Evolutionary conservation across 2,888 invertebrate species (phyloP), one percentile per base, ranked within the genome.

Genomic region (Malthinus flaveolus): DNA sequence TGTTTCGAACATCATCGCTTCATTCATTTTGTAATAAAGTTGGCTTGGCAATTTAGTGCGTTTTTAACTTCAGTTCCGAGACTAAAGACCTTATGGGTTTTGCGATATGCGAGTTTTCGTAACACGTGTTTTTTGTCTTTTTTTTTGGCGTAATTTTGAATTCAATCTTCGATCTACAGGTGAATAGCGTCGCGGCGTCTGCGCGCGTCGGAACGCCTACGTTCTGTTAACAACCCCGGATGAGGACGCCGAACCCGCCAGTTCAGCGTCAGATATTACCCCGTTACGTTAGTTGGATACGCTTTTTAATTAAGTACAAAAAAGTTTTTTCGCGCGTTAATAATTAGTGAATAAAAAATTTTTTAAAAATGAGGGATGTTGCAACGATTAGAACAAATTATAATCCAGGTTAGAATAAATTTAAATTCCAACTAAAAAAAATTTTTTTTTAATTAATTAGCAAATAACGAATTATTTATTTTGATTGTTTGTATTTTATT

Each of bases 171-270:
- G 42, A 53, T 61, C 60, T 51, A 61, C 60, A 61, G 60, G 60
- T 61, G 61, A 58, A 48, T 36, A 58, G n/a, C 33, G 23, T 23
- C 23, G 23, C 12, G 50, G 55, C 61, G 61, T 58, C 54, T 61
- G 61, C 61, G 61, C 61, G 61, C 61, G 58, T 61, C 58, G 32
- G 50, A 58, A 61, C 61, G 61, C 61, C 61, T 58, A 61, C 61
- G 61, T 61, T 58, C 55, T 45, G 58, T 49, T 61, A 58, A 61
- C 61, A 61, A 58, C 61, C 61, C 61, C 55, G 55, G 60, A 52
- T 56, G 49, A 56, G 60, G 60, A 35, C 56, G 53, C 56, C 52
- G 60, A 61, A 56, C 60, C 56, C 60, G 59, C 53, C 60, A 61
- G 60, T 61, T 49, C 48, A 15, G 51, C 56, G 45, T 53, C 44